Percentiles rank a stretch among this genome's conserved stretches.
phyloP scores from a whole-genome alignment of 2,888 invertebrate genomes.

The Eupithecia dodoneata region DNA sequence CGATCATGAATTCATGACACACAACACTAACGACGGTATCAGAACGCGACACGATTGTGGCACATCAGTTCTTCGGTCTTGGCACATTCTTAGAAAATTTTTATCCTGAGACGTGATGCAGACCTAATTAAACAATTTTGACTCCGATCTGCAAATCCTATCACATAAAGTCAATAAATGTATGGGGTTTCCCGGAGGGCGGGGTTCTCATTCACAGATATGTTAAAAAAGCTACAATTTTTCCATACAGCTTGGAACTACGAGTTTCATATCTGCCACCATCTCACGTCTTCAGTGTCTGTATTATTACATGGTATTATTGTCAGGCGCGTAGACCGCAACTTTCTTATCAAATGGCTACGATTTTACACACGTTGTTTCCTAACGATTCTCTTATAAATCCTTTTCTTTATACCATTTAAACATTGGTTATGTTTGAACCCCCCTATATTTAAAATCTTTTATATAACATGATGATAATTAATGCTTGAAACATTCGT shows the following conservation, averaged over 20 bases:
- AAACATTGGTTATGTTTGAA: too few species aligned
- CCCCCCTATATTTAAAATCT: too few species aligned
- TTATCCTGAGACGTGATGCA: not conserved
- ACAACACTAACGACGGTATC: too few species aligned
- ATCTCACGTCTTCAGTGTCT: conserved; percentile 21
- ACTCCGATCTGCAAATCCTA: not conserved
- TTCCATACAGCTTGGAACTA: not conserved
- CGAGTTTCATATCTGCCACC: not conserved
- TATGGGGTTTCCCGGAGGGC: not conserved
- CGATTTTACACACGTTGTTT: conserved; percentile 13
- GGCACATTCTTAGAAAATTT: too few species aligned
- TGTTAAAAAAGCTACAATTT: not conserved
- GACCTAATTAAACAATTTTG: not conserved
- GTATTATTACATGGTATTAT: conserved; percentile 40
- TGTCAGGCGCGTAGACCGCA: conserved; percentile 22
- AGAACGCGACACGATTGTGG: too few species aligned
- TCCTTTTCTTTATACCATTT: not conserved
- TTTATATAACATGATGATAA: too few species aligned
- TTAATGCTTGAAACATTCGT: too few species aligned
- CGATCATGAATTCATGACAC: too few species aligned
- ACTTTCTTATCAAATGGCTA: conserved; percentile 28
- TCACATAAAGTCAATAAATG: not conserved
- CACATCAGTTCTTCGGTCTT: too few species aligned
- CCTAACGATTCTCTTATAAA: not conserved
- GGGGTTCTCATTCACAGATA: not conserved